phyloP scores from a whole-genome alignment of 2,113 vertebrate species.

The Crocuta crocuta region DNA sequence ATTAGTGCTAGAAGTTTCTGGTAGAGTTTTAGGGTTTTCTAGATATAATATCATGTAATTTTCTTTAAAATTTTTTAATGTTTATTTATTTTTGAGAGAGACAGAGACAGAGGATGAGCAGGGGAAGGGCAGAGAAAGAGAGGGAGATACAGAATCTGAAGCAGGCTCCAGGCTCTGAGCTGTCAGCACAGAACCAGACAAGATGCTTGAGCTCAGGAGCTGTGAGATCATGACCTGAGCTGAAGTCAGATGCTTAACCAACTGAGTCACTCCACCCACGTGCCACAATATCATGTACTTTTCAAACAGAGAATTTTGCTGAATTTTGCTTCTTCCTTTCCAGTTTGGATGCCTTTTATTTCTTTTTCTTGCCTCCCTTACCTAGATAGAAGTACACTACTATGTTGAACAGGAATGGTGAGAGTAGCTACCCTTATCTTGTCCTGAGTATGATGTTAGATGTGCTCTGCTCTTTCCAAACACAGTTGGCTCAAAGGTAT shows the following conservation, averaged over 20 bases:
- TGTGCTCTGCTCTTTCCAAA: neutral
- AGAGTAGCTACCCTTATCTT: neutral
- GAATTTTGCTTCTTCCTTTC: neutral
- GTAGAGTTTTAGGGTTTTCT: neutral
- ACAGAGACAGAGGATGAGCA: no score
- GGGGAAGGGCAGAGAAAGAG: no score
- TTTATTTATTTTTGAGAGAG: no score
- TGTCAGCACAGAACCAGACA: no score
- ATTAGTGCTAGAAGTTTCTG: neutral
- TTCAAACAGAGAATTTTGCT: neutral
- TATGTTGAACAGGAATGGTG: neutral
- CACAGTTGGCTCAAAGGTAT: neutral
- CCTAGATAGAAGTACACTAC: neutral
- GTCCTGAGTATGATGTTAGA: neutral
- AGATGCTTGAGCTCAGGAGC: no score
- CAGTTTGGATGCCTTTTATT: neutral
- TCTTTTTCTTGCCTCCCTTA: neutral
- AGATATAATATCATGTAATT: neutral
- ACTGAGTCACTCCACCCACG: no score
- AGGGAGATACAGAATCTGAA: no score
- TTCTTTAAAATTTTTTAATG: neutral
- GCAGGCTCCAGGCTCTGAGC: no score
- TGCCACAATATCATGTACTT: neutral
- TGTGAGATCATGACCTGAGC: no score
- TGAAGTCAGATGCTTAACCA: no score